Evolutionary conservation across 2,113 vertebrate species (phyloP).

Genomic region (Motacilla tschutschensis): DNA sequence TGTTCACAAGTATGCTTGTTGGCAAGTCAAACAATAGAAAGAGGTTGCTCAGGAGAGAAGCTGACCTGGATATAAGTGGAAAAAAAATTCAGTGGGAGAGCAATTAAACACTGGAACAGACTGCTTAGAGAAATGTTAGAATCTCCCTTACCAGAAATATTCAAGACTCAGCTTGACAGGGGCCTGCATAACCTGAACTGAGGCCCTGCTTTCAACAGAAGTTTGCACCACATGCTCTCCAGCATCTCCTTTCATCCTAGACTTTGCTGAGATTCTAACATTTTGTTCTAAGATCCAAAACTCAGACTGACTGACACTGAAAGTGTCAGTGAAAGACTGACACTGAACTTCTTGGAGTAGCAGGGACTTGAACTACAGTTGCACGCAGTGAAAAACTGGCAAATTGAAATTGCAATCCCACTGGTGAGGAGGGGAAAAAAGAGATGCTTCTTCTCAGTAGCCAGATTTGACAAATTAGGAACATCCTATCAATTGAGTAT

Average conservation of each 20-base stretch:
- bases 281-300: neutral
- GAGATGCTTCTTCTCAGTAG: neutral
- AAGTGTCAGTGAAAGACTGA: neutral
- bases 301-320: neutral
- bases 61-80: neutral
- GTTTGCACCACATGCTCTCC: neutral
- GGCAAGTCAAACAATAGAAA: neutral
- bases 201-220: neutral
- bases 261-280: neutral
- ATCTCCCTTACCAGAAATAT: neutral
- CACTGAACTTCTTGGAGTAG: neutral
- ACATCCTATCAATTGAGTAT: neutral
- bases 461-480: constrained; percentile 2
- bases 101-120: neutral
- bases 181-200: neutral
- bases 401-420: neutral
- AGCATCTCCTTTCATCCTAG: neutral
- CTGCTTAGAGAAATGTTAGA: neutral
- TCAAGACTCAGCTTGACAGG: neutral
- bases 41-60: neutral
- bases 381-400: neutral
- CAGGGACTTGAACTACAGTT: neutral
- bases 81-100: neutral
- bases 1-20: neutral
- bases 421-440: neutral